Conservation (phyloP, 2,113 vertebrate genomes). For the Alaudala cheleensis region DNA sequence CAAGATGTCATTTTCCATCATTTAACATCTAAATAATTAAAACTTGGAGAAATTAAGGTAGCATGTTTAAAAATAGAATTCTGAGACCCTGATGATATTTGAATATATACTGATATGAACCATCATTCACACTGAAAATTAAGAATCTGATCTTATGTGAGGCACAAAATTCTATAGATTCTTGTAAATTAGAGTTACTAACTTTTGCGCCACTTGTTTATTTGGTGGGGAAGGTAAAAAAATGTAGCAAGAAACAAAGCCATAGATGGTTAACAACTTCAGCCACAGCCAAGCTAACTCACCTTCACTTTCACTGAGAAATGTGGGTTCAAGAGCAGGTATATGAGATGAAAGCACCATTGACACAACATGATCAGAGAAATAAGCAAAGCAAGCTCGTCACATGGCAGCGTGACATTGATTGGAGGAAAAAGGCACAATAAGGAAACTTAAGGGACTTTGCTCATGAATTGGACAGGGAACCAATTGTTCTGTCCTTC, state of each 20-base stretch:
- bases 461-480: not conserved
- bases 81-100: not conserved
- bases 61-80: not conserved
- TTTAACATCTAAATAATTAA: not conserved
- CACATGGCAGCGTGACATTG: rapidly evolving
- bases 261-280: not conserved
- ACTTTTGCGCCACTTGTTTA: not conserved
- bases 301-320: not conserved
- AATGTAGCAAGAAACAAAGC: not conserved
- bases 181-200: not conserved
- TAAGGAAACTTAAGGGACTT: not conserved
- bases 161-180: not conserved
- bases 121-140: not conserved
- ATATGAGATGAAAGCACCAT: not conserved
- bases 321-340: not conserved
- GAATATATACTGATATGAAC: not conserved
- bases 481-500: not conserved
- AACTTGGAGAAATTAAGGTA: not conserved
- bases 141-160: not conserved
- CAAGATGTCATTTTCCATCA: not conserved
- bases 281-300: not conserved
- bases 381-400: not conserved
- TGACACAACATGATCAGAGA: not conserved
- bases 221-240: not conserved
- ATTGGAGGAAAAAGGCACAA: not conserved